Evolutionary conservation across 2,888 invertebrate species (phyloP), one percentile per base, ranked within the genome.

Genomic region (Polydrusus tereticollis): DNA sequence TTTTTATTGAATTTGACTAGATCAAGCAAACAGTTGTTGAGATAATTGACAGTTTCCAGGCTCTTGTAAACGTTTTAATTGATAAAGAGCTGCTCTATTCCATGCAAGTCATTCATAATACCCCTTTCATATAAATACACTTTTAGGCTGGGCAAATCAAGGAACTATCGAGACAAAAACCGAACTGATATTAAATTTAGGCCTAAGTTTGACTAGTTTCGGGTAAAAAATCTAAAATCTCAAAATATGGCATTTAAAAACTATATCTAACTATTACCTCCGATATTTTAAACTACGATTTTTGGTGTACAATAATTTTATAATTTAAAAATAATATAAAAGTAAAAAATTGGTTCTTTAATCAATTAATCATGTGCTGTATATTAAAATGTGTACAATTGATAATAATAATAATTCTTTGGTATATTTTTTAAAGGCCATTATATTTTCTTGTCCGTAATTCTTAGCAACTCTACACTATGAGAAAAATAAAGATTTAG

Each of bases 271-370:
- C 10, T 3, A 12, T 23, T 23, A 47, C n/a, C 21, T n/a, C n/a
- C 3, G 14, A 3, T 47, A 47, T 7, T 47, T 23, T 55, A 55
- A 52, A 23, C 29, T 58, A 18, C 7, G 16, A 21, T 20, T 58
- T n/a, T 58, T 38, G 58, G 58, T 58, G 58, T 58, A 58, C 21
- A 55, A 33, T n/a, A n/a, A 8, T 58, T 0, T n/a, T 58, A 36
- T n/a, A 58, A 58, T 5, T 38, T 58, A 58, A 29, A 38, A 36
- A 36, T n/a, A n/a, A n/a, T n/a, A 36, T 58, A 36, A 12, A 36
- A 36, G 36, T 36, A 36, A 36, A 29, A 38, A 38, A 58, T 58
- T 21, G 38, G 33, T 55, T 55, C 36, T 47, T 47, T 23, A 6
- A 10, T 33, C 33, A 33, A 33, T n/a, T n/a, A n/a, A 33, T 10